Evolutionary conservation across 2,113 vertebrate species (phyloP), one percentile per base, ranked within the genome.

Genomic region (Mixornis gularis): DNA sequence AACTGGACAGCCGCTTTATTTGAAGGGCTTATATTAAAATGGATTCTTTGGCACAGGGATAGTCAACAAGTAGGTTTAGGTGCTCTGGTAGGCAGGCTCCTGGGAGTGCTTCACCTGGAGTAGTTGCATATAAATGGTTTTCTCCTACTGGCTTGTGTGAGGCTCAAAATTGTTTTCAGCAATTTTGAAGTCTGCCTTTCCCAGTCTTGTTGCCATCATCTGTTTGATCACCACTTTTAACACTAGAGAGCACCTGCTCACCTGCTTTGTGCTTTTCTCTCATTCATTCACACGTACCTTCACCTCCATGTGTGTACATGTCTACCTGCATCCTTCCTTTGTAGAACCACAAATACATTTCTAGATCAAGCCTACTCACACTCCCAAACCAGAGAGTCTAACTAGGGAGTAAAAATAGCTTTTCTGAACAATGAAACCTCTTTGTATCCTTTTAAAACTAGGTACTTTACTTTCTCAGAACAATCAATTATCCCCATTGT

Each of bases 181-280:
- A 60, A 36, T 87, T 80, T 44, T 60, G 68, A 78, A 90, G 52
- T 43, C 77, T 77, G 43, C 24, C 36, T 62, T 69, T 74, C 20
- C 41, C 22, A 32, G 82, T 51, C 49, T 43, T n/a, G 58, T 91
- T 92, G 90, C 55, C 85, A 19, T 78, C 38, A 29, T 34, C 48
- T 89, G 66, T 68, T 90, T 93, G 68, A 86, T 95, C 89, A 77
- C 74, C 0, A 2, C 66, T 94, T 94, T 94, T 78, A 93, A 95
- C 96, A 55, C 92, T 95, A 91, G 95, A 90, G 94, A 89, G 92
- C 96, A 96, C 94, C 93, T 97, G 81, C 48, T 86, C 56, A 94
- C 94, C 95, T 95, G 92, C 74, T 95, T 93, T 96, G 74, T 93
- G 95, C 87, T 77, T 92, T 84, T 73, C 80, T 55, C 58, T 76